Evolutionary conservation across 2,888 invertebrate genomes (phyloP).

Genomic region (Athetis lepigone): DNA sequence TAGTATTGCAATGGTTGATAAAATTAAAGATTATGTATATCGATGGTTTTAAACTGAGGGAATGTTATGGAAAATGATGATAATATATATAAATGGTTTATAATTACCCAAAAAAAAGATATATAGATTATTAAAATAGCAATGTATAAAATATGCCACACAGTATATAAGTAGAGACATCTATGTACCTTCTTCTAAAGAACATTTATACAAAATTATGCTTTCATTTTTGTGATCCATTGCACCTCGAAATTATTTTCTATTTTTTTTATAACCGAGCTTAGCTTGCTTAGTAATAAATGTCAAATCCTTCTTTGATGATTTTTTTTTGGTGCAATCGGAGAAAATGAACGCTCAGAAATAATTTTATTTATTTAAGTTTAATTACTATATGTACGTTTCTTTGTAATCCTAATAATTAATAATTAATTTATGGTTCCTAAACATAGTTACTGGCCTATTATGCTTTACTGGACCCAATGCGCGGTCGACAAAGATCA

Average conservation of each 20-base stretch:
- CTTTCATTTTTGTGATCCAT: background rate
- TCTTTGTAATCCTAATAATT: slow-evolving; percentile 32
- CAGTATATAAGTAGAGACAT: slow-evolving; percentile 24
- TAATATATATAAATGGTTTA: background rate
- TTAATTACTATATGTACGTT: slow-evolving; percentile 5
- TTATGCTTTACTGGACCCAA: slow-evolving; percentile 54
- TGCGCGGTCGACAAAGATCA: slow-evolving; percentile 37
- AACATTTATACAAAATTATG: background rate
- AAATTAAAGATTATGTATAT: background rate
- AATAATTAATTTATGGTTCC: slow-evolving; percentile 65
- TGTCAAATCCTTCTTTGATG: background rate
- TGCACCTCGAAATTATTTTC: background rate
- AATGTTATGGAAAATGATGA: slow-evolving; percentile 2
- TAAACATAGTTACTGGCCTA: slow-evolving; percentile 66
- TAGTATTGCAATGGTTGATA: slow-evolving; percentile 4
- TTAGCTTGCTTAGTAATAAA: no score
- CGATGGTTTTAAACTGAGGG: slow-evolving; percentile 1
- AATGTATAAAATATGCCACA: slow-evolving; percentile 25
- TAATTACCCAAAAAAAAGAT: slow-evolving; percentile 12
- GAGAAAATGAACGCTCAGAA: slow-evolving; percentile 11
- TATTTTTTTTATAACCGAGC: no score
- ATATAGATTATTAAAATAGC: slow-evolving; percentile 1
- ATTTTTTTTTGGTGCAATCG: slow-evolving; percentile 12
- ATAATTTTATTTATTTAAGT: slow-evolving; percentile 9
- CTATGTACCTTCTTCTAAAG: background rate